Evolutionary conservation across 2,113 vertebrate genomes (phyloP).

Genomic region (Prolemur simus): DNA sequence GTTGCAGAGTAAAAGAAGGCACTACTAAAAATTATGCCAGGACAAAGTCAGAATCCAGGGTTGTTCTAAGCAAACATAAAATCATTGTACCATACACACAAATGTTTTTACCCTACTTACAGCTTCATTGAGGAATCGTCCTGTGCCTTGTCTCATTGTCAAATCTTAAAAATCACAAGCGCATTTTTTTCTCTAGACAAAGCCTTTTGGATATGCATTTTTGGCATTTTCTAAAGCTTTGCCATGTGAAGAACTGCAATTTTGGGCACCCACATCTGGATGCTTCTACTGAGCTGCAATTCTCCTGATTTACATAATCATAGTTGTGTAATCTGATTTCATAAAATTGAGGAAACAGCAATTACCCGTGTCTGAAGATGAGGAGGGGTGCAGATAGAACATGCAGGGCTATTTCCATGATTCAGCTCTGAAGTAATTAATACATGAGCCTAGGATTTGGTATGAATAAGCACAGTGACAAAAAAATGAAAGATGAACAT

Average conservation of each 20-base stretch:
- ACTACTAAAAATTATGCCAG: neutral
- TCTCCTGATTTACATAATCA: neutral
- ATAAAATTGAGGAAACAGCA: neutral
- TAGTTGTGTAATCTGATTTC: neutral
- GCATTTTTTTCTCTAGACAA: slow-evolving; percentile 61
- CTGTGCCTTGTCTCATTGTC: slow-evolving; percentile 27
- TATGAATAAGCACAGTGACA: neutral
- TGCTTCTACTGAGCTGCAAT: fast-evolving
- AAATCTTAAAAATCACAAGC: slow-evolving; percentile 73
- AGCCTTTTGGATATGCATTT: slow-evolving; percentile 43
- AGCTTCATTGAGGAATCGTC: slow-evolving; percentile 57
- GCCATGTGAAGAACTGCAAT: neutral
- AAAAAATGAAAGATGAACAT: neutral
- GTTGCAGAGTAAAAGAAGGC: slow-evolving; percentile 1
- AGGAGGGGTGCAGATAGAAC: neutral
- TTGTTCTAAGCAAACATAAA: neutral
- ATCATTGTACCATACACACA: slow-evolving; percentile 50
- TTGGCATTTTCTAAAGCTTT: neutral
- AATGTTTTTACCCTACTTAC: slow-evolving; percentile 47
- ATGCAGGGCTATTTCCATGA: neutral
- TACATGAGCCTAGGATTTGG: neutral
- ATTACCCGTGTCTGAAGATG: neutral
- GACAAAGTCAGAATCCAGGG: neutral
- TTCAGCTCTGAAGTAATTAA: neutral
- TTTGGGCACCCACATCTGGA: neutral